These are phyloP conservation scores for Cantharis rufa DNA, from an alignment of 2,888 invertebrate genomes.

Conservation along the genomic window DNA sequence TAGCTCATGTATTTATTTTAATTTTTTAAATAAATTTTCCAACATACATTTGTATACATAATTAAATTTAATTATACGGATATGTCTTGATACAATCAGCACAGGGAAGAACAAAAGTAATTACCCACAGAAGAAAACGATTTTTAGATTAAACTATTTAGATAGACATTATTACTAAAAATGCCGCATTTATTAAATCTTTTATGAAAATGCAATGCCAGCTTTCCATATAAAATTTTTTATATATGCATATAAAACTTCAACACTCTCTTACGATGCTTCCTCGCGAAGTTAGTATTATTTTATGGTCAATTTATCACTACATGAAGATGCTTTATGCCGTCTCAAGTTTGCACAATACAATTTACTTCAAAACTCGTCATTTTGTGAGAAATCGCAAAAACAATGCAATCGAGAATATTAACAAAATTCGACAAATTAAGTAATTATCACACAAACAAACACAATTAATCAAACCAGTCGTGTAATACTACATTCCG, in stretches of 20 bases:
- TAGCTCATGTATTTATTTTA: conserved; percentile 35
- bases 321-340: background rate
- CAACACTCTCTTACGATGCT: background rate
- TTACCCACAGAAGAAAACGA: conserved; percentile 40
- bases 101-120: conserved; percentile 41
- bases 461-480: conserved; percentile 56
- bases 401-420: background rate
- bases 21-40: conserved; percentile 34
- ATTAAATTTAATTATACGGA: conserved; percentile 48
- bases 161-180: background rate
- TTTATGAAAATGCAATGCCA: background rate
- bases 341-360: background rate
- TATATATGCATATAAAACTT: background rate
- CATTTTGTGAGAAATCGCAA: background rate
- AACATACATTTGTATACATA: conserved; percentile 44
- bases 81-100: conserved; percentile 41
- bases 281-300: background rate
- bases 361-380: background rate
- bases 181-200: background rate
- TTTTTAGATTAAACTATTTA: conserved; percentile 31
- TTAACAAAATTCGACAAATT: conserved; percentile 41
- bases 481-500: conserved; percentile 53
- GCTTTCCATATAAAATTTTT: background rate
- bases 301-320: background rate
- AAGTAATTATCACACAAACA: conserved; percentile 53